Percentiles rank a stretch among this genome's conserved stretches.
Evolutionary conservation across 1,140 invertebrate genomes (phyloP).

Genomic region (Hormaphis cornu): DNA sequence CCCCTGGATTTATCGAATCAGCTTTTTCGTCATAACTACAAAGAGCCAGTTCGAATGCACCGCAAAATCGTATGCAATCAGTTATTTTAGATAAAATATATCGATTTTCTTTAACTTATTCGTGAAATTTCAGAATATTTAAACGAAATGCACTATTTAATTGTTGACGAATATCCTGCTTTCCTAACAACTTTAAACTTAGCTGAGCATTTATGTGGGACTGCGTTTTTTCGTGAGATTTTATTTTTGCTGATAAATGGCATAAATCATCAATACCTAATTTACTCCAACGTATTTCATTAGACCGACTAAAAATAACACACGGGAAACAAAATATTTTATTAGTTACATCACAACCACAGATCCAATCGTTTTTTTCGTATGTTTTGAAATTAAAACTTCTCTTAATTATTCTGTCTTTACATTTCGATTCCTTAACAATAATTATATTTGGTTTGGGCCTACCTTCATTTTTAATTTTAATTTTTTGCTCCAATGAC

Average conservation of each 20-base stretch:
- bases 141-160: constrained; percentile 28
- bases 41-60: constrained; percentile 39
- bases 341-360: neutral
- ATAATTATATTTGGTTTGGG: neutral
- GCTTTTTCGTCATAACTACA: constrained; percentile 35
- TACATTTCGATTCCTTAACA: neutral
- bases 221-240: constrained; percentile 24
- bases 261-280: neutral
- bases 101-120: constrained; percentile 39
- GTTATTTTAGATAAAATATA: constrained; percentile 41
- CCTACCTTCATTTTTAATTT: neutral
- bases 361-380: neutral
- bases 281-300: neutral
- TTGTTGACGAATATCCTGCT: constrained; percentile 30
- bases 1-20: constrained; percentile 34
- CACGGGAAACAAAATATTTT: neutral
- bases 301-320: neutral
- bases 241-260: constrained; percentile 23
- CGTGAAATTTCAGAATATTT: constrained; percentile 37
- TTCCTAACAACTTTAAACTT: constrained; percentile 29
- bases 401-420: neutral
- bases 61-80: constrained; percentile 40
- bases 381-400: neutral
- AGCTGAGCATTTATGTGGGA: constrained; percentile 27
- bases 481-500: neutral